A percentile compares a stretch with the other conserved stretches of the same genome.
Evolutionary conservation across 2,113 vertebrate genomes (phyloP).

Genomic region (Sorex araneus): DNA sequence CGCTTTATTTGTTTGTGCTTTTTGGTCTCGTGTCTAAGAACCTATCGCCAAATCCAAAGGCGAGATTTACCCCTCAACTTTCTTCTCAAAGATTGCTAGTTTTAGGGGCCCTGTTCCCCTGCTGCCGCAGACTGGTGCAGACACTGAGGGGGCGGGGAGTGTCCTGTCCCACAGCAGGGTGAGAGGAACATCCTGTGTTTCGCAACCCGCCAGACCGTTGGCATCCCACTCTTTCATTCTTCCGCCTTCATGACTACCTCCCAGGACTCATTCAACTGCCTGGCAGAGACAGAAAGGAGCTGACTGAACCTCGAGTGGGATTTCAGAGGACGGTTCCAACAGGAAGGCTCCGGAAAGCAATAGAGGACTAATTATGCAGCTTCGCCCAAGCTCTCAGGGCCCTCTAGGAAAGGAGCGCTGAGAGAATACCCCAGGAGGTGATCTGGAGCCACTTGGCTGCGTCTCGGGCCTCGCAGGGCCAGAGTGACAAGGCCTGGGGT

Average conservation of each 20-base stretch:
- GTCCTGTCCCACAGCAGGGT: neutral
- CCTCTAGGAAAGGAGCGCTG: neutral
- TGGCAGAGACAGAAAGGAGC: neutral
- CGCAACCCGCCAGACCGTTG: neutral
- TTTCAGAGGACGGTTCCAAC: neutral
- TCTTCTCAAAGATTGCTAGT: neutral
- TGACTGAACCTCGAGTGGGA: neutral
- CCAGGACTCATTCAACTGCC: neutral
- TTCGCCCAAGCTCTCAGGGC: neutral
- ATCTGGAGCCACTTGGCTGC: neutral
- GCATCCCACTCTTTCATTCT: neutral
- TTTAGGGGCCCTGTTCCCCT: neutral
- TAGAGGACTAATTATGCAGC: neutral
- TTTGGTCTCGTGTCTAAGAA: slow-evolving; percentile 20
- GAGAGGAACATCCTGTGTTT: neutral
- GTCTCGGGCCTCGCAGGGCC: neutral
- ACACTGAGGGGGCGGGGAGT: neutral
- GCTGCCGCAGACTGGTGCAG: neutral
- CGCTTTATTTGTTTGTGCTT: slow-evolving; percentile 9
- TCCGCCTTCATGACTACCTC: neutral
- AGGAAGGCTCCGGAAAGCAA: neutral
- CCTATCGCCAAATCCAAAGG: neutral
- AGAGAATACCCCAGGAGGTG: neutral
- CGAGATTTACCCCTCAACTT: neutral
- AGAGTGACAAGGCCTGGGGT: neutral